These are phyloP conservation scores for Syrrhaptes paradoxus DNA, from an alignment of 2,113 vertebrate genomes.

Conservation along the genomic window DNA sequence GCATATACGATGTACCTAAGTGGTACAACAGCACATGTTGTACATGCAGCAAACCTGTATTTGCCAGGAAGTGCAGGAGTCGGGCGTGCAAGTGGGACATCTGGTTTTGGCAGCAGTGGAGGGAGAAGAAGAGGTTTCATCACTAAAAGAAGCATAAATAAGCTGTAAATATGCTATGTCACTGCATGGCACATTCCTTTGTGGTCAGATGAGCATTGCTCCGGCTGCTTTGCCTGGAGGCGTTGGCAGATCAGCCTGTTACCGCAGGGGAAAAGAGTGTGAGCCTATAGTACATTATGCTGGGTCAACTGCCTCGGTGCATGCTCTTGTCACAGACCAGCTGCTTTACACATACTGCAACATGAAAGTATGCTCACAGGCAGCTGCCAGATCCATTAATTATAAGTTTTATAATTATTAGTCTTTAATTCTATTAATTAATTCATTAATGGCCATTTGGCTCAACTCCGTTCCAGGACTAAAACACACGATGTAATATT, in stretches of 20 bases:
- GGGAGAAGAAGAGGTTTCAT: background rate
- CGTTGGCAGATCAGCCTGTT: background rate
- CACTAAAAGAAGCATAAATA: background rate
- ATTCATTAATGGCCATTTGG: background rate
- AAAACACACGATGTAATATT: background rate
- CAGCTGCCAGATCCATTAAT: background rate
- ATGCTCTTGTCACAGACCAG: background rate
- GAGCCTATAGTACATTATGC: background rate
- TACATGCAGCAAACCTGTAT: background rate
- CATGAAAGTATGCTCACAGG: background rate
- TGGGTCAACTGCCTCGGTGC: background rate
- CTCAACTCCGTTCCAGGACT: background rate
- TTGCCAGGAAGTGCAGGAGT: background rate
- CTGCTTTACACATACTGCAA: background rate
- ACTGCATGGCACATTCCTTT: background rate
- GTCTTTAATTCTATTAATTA: background rate
- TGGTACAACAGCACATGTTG: background rate
- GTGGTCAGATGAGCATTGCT: background rate
- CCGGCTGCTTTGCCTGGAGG: background rate
- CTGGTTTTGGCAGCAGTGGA: background rate
- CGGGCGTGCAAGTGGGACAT: accelerated
- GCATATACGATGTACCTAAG: background rate
- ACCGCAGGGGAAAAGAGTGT: background rate
- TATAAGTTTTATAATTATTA: background rate
- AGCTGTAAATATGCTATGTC: background rate